phyloP scores from a whole-genome alignment of 92 coral and sea anemone species.

The Parazoanthus darwini region DNA sequence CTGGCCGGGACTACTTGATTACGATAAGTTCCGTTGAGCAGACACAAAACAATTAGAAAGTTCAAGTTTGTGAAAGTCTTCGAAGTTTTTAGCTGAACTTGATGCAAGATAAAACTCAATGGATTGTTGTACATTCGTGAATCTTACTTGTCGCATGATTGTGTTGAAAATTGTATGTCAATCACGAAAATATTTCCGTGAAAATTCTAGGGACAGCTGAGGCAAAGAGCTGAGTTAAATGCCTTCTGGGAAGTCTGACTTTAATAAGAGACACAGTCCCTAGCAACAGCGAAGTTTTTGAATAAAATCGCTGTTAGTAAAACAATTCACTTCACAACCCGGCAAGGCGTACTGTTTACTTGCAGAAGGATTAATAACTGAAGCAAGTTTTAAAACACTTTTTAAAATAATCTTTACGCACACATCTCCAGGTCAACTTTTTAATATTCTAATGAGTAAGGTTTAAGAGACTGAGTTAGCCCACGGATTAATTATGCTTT shows the following conservation, averaged over 20 bases:
- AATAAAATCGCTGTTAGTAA: background rate
- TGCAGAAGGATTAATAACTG: slow-evolving; percentile 4
- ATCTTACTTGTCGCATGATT: background rate
- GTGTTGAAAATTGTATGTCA: background rate
- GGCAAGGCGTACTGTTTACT: background rate
- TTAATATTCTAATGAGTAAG: background rate
- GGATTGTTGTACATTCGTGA: background rate
- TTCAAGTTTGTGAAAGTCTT: background rate
- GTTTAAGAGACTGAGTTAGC: background rate
- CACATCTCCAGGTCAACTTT: background rate
- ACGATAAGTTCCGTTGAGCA: background rate
- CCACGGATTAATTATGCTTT: background rate
- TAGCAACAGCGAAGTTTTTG: slow-evolving; percentile 1
- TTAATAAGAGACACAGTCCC: background rate
- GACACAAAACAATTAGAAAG: background rate
- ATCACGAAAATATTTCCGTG: background rate
- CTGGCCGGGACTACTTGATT: background rate
- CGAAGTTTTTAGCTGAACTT: background rate
- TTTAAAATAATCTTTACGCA: background rate
- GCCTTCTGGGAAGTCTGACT: background rate
- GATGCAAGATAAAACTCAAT: background rate
- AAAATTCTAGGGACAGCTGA: too few species aligned
- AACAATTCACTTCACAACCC: background rate
- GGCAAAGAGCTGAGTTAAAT: background rate
- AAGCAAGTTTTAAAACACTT: background rate